Base-by-base conservation (phyloP, 1,140 invertebrate genomes). In the Drosophila triauraria region DNA sequence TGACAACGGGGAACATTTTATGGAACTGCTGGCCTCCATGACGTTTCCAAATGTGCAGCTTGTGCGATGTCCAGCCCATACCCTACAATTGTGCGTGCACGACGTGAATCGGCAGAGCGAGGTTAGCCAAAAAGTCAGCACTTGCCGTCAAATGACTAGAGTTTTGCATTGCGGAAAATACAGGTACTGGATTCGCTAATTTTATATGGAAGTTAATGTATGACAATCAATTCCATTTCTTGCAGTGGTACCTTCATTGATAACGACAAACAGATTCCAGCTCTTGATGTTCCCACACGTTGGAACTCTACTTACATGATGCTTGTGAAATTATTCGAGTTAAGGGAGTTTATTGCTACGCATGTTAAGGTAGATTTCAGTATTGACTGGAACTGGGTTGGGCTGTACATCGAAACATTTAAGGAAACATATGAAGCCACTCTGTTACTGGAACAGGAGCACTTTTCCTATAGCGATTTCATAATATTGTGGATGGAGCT, bases 401-500 rank as follows among this genome's bases (percentile, higher is more conserved):
- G 27, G 27, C 4, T 12, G 43, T 57, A 65, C 17, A 38, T 57
- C 3, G 62, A 56, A n/a, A 30, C 51, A 15, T 65, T 65, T 13
- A 57, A 44, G 12, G 50, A 54, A n/a, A 46, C 53, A 2, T 44
- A 57, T 20, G 44, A 56, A 9, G 62, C 62, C 15, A 57, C 43
- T 12, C 15, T 56, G 25, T 15, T 57, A 13, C 20, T 65, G 9
- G 51, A 65, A 43, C 12, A 35, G 27, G 25, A 56, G 27, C n/a
- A 65, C 6, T 38, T 65, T 43, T 17, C 44, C 20, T 57, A 50
- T 13, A 65, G 30, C 9, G 51, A 57, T 6, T 57, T 56, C 12
- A 46, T 57, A 35, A 47, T 61, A 30, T 12, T 46, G 44, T 75
- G 62, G 70, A 67, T 67, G 70, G 46, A 67, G 20, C 50, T 67